Conservation (phyloP, 2,888 invertebrate species). For the Scaptomyza cyrtandrae region DNA sequence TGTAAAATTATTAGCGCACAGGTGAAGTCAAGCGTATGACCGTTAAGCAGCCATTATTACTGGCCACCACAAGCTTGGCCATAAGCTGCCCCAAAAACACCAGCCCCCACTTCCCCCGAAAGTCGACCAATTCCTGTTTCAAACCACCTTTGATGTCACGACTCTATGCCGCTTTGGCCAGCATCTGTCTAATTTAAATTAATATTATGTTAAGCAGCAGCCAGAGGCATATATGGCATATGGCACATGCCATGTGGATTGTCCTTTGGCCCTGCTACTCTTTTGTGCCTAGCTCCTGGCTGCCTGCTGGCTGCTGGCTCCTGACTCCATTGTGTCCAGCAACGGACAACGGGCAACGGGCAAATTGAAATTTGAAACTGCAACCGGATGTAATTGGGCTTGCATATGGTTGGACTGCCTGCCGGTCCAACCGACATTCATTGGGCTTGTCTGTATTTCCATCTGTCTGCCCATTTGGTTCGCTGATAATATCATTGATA, state of each 20-base stretch:
- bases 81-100: constrained; percentile 31
- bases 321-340: constrained; percentile 19
- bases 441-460: constrained; percentile 4
- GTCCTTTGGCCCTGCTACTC: constrained; percentile 36
- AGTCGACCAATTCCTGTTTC: constrained; percentile 29
- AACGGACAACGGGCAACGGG: constrained; percentile 28
- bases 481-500: constrained; percentile 78
- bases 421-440: constrained; percentile 16
- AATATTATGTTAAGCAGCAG: constrained; percentile 72
- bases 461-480: constrained; percentile 18
- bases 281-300: not conserved
- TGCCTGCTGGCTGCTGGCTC: not conserved
- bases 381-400: constrained; percentile 80
- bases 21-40: constrained; percentile 45
- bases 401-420: constrained; percentile 63
- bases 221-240: constrained; percentile 22
- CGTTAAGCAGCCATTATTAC: constrained; percentile 53
- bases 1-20: constrained; percentile 62
- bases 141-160: constrained; percentile 20
- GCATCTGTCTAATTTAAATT: constrained; percentile 77
- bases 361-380: constrained; percentile 80
- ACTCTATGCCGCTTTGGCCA: constrained; percentile 33
- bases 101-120: not conserved
- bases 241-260: constrained; percentile 40
- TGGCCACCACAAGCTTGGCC: constrained; percentile 38